Evolutionary conservation across 1,140 invertebrate species (phyloP), one percentile per base, ranked within the genome.

Genomic region (Drosophila lacertosa): DNA sequence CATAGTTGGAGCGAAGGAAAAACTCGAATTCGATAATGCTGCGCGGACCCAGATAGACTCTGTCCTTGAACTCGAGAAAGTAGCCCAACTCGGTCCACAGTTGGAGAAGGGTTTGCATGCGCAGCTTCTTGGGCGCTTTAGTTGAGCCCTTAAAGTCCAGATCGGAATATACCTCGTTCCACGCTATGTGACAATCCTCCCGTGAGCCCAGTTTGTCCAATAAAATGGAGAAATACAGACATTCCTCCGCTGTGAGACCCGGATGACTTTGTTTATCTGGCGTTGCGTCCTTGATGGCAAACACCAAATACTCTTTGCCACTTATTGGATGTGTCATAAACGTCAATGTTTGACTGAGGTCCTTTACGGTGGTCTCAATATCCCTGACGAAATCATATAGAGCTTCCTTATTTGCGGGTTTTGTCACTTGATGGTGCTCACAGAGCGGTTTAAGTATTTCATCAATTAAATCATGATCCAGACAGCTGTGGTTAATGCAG

Each of bases 1-100:
- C 9, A 16, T 78, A 77, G 5, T 81, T 82, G 4, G 67, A 66
- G 16, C 48, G 58, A 5, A 88, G 24, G 42, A 78, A 82, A 11
- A 88, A 89, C 11, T 51, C 73, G 3, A 88, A 63, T 16, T 88
- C 82, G 0, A 88, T 35, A 0, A 88, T 59, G 9, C 74, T 88
- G 4, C 77, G 77, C 0, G 82, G 83, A 0, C 82, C 82, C n/a
- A 88, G 26, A 57, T 78, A 88, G 0, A 89, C 39, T 16, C 20
- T 35, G 3, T 81, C 82, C 6, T 50, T 33, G 7, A 32, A 32
- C 10, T 88, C 65, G 2, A 75, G 16, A 4, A 88, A 78, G 39
- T 89, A 88, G 1, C 82, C 82, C 78, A 82, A 83, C 4, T 64
- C 35, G 6, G 42, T 69, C 82, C 82, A 88, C 1, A 59, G 39